phyloP scores from a whole-genome alignment of 2,797 vertebrate genomes.

The Coranthus polyacanthus region DNA sequence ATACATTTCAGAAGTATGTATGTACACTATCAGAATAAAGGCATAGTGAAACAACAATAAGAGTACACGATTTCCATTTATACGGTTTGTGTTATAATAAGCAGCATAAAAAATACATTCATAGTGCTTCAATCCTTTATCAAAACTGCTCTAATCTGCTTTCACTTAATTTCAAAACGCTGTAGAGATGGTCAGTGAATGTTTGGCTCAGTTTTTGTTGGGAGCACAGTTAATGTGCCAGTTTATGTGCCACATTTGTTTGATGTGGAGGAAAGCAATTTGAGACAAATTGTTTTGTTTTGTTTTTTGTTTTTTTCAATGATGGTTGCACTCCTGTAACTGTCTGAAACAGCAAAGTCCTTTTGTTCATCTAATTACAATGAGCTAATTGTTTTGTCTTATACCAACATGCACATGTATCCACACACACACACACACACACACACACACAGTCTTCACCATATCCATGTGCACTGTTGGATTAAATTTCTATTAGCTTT shows the following conservation, averaged over 20 bases:
- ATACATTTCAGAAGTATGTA: background rate
- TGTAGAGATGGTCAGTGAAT: background rate
- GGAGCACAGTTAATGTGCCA: background rate
- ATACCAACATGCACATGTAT: conserved; percentile 23
- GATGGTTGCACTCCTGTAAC: conserved; percentile 47
- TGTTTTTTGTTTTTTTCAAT: conserved; percentile 15
- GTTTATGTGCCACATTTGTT: conserved; percentile 24
- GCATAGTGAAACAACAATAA: background rate
- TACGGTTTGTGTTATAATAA: no score
- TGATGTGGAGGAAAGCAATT: conserved; percentile 26
- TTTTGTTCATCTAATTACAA: conserved; percentile 65
- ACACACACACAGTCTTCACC: conserved; percentile 34
- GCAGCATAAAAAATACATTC: no score
- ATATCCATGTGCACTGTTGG: conserved; percentile 68
- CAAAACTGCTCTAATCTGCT: no score
- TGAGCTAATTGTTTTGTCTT: conserved; percentile 69
- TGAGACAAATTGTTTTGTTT: conserved; percentile 4
- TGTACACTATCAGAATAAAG: background rate
- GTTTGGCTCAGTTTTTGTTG: background rate
- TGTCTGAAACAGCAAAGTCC: conserved; percentile 54
- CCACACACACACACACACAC: conserved; percentile 18
- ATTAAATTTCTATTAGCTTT: conserved; percentile 86
- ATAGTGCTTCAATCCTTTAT: no score
- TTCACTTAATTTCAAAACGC: background rate
- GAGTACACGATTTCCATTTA: no score